phyloP scores from a whole-genome alignment of 2,888 invertebrate genomes.

The Meganola albula region DNA sequence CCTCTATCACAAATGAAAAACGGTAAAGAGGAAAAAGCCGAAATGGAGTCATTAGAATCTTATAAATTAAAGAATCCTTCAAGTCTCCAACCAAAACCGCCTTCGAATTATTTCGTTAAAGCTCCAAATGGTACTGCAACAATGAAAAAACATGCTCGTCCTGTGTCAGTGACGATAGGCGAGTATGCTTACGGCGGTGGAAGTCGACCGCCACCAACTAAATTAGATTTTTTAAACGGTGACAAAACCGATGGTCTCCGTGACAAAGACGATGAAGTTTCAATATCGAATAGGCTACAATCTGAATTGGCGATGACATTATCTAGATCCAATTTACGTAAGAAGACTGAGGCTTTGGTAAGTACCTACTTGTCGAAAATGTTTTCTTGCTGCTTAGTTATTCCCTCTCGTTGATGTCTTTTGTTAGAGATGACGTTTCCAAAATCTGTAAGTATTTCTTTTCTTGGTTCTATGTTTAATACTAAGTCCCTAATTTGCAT shows the following conservation, averaged over 20 bases:
- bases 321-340: slow-evolving; percentile 85
- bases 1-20: slow-evolving; percentile 37
- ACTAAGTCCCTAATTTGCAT: no score
- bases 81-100: slow-evolving; percentile 80
- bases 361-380: no score
- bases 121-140: slow-evolving; percentile 75
- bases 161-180: slow-evolving; percentile 84
- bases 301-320: slow-evolving; percentile 86
- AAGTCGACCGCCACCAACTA: slow-evolving; percentile 80
- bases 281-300: slow-evolving; percentile 82
- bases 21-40: slow-evolving; percentile 77
- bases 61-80: slow-evolving; percentile 83
- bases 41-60: slow-evolving; percentile 86
- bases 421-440: no score
- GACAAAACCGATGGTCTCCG: slow-evolving; percentile 60
- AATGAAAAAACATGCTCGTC: slow-evolving; percentile 76
- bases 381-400: no score
- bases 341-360: slow-evolving; percentile 82
- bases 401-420: no score
- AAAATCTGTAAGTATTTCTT: no score
- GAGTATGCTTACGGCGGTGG: slow-evolving; percentile 80
- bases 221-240: slow-evolving; percentile 81
- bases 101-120: slow-evolving; percentile 82
- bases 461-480: no score
- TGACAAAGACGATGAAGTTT: slow-evolving; percentile 56